Percentiles rank a stretch among this genome's conserved stretches.
Evolutionary conservation across 2,113 vertebrate genomes (phyloP).

Genomic region (Xenus cinereus): DNA sequence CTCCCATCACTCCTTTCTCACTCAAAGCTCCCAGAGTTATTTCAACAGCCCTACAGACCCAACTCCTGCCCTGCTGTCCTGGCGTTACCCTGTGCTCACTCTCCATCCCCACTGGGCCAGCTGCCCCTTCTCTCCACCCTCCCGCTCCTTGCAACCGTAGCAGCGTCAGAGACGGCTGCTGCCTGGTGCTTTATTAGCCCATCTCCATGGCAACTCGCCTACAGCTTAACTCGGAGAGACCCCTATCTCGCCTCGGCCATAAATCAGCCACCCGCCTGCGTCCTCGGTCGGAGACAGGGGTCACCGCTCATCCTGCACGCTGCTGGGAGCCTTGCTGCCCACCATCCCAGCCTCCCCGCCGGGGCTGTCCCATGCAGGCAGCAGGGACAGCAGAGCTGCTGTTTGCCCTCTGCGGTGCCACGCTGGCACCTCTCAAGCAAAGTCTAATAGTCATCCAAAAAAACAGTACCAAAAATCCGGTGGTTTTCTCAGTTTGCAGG

Average conservation of each 20-base stretch:
- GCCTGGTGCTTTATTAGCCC: conserved; percentile 53
- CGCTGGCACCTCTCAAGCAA: neutral
- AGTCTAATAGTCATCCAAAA: neutral
- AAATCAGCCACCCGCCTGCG: neutral
- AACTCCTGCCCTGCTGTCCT: fast-evolving
- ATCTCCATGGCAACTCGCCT: conserved; percentile 67
- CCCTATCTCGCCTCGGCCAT: conserved; percentile 11
- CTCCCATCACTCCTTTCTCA: neutral
- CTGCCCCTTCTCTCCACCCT: neutral
- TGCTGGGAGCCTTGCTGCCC: neutral
- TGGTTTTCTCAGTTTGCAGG: neutral
- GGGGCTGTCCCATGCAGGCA: neutral
- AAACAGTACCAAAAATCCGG: neutral
- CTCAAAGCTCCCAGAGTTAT: neutral
- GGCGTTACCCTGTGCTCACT: neutral
- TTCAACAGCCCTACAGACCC: neutral
- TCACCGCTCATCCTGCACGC: neutral
- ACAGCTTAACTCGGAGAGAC: conserved; percentile 44
- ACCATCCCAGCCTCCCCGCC: neutral
- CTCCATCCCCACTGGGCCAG: neutral
- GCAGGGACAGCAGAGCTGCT: neutral
- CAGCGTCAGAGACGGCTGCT: conserved; percentile 18
- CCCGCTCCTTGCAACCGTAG: neutral
- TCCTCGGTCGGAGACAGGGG: neutral
- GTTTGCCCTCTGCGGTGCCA: neutral